Percentiles rank a stretch among this genome's conserved stretches.
Conservation (phyloP, 2,113 vertebrate genomes). For the Mugil cephalus region DNA sequence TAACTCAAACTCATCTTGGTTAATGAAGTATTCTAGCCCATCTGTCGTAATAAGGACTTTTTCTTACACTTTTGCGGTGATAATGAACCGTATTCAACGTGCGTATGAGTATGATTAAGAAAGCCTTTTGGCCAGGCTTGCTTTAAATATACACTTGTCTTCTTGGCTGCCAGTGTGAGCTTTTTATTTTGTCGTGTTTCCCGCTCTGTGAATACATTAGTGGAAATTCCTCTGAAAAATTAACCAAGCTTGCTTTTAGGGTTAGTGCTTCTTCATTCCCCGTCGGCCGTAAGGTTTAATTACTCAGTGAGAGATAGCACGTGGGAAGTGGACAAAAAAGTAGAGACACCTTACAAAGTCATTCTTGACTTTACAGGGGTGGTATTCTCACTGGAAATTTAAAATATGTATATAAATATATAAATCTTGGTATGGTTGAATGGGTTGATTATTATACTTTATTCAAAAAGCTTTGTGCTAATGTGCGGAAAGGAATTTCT, state of each 20-base stretch:
- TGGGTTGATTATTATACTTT: background rate
- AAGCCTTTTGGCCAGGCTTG: conserved; percentile 47
- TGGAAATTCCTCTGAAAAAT: conserved; percentile 77
- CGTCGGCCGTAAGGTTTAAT: conserved; percentile 68
- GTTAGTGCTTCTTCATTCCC: conserved; percentile 57
- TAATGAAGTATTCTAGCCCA: conserved; percentile 24
- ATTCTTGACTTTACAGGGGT: background rate
- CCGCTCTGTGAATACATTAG: conserved; percentile 72
- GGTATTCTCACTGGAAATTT: background rate
- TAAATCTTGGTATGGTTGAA: no score
- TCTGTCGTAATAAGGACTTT: conserved; percentile 15
- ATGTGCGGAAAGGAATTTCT: background rate
- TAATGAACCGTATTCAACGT: conserved; percentile 41
- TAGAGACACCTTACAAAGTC: conserved; percentile 30
- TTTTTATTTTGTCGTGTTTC: conserved; percentile 73
- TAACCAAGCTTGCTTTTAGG: conserved; percentile 76
- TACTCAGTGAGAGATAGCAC: conserved; percentile 59
- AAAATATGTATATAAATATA: background rate
- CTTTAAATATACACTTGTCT: conserved; percentile 58
- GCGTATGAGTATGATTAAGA: conserved; percentile 54
- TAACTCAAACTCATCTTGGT: conserved; percentile 1
- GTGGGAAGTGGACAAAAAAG: conserved; percentile 49
- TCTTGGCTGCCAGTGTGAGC: conserved; percentile 57
- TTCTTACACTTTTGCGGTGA: conserved; percentile 17
- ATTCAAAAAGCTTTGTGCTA: background rate